These are phyloP conservation scores for Dolichopus griseipennis DNA, from an alignment of 2,888 invertebrate species.

Conservation along the genomic window DNA sequence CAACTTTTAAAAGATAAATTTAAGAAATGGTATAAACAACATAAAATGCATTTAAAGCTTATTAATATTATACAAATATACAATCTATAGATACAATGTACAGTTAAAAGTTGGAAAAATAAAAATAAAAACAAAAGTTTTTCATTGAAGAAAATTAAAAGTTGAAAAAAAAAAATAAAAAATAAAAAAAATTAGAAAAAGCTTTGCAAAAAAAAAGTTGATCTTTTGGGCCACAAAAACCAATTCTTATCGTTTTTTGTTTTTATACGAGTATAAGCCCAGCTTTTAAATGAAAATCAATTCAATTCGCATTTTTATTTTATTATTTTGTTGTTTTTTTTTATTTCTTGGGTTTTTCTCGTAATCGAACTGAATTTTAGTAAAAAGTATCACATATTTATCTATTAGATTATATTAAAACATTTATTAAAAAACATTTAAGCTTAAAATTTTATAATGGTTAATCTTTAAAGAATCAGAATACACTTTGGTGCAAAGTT, in stretches of 20 bases:
- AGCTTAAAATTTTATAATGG: no score
- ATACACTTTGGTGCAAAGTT: no score
- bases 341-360: neutral
- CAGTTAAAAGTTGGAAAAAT: neutral
- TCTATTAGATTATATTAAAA: no score
- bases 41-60: no score
- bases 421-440: no score
- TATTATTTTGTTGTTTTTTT: neutral
- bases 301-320: neutral
- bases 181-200: neutral
- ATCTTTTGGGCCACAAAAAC: neutral
- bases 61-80: no score
- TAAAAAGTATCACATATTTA: neutral
- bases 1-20: no score
- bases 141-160: slow-evolving; percentile 1
- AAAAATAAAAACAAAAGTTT: neutral
- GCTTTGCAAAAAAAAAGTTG: neutral
- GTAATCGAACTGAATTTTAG: neutral
- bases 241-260: neutral
- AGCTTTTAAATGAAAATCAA: neutral
- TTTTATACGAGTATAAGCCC: neutral
- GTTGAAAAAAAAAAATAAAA: neutral
- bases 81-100: neutral
- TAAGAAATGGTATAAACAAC: no score
- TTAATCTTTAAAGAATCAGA: no score